Conservation (phyloP, 2,797 vertebrate species). For the Hoplostethus atlanticus region DNA sequence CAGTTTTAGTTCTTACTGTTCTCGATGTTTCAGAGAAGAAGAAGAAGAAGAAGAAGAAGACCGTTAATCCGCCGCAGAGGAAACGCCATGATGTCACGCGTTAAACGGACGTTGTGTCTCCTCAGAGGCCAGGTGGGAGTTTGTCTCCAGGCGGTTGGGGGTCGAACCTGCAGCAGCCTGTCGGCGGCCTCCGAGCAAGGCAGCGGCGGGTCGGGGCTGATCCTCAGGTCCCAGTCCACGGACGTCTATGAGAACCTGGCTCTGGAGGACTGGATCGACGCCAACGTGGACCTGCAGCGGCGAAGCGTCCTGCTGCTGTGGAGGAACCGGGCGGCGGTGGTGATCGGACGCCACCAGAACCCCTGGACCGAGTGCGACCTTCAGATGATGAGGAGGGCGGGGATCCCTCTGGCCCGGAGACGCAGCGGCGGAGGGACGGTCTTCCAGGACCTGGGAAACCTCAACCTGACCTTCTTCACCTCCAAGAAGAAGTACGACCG, state of each 20-base stretch:
- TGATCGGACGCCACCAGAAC: conserved; percentile 97
- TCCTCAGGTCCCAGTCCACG: conserved; percentile 89
- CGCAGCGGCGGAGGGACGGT: conserved; percentile 95
- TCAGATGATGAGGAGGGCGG: conserved; percentile 82
- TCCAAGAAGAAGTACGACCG: conserved; percentile 90
- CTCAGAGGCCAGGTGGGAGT: too few relatives aligned
- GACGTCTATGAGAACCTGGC: conserved; percentile 93
- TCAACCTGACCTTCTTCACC: conserved; percentile 96
- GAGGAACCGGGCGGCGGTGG: conserved; percentile 90
- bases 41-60: too few relatives aligned
- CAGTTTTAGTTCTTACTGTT: too few relatives aligned
- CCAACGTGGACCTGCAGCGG: conserved; percentile 85
- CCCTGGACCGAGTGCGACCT: conserved; percentile 95
- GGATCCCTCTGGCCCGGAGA: conserved; percentile 89
- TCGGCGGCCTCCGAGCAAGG: background rate
- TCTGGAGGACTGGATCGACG: conserved; percentile 95
- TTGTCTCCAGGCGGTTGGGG: too few relatives aligned
- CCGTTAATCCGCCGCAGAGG: too few relatives aligned
- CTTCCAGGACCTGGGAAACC: conserved; percentile 95
- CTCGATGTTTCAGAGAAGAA: too few relatives aligned
- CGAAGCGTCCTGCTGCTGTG: conserved; percentile 89
- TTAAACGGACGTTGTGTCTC: too few relatives aligned
- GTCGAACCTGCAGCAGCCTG: too few relatives aligned
- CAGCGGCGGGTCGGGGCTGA: conserved; percentile 62
- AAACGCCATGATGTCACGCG: too few relatives aligned